phyloP scores from a whole-genome alignment of 2,797 vertebrate species.

The Anolis apletophallus region DNA sequence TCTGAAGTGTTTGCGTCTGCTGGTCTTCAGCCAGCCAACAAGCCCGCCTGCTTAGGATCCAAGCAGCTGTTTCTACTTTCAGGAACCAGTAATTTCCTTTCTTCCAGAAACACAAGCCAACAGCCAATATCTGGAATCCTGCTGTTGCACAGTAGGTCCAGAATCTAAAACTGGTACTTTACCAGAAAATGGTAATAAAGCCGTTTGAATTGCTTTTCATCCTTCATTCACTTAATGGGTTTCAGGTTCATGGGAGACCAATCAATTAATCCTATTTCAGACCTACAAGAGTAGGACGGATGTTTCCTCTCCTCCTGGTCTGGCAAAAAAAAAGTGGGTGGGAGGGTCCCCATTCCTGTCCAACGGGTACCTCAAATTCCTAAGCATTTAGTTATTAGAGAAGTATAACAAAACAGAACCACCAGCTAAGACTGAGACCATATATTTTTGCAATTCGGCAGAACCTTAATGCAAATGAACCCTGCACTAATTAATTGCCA shows the following conservation, averaged over 20 bases:
- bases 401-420: slow-evolving; percentile 42
- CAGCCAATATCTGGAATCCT: slow-evolving; percentile 80
- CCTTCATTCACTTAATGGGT: slow-evolving; percentile 78
- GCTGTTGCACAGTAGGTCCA: slow-evolving; percentile 83
- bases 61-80: slow-evolving; percentile 81
- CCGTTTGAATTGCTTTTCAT: slow-evolving; percentile 82
- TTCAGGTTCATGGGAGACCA: slow-evolving; percentile 82
- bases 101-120: slow-evolving; percentile 78
- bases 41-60: slow-evolving; percentile 61
- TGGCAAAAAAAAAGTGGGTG: slow-evolving; percentile 59
- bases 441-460: slow-evolving; percentile 55
- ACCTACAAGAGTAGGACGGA: slow-evolving; percentile 71
- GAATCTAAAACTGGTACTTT: slow-evolving; percentile 82
- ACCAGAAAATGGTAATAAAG: slow-evolving; percentile 82
- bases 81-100: slow-evolving; percentile 76
- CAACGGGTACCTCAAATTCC: slow-evolving; percentile 41
- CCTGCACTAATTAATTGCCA: slow-evolving; percentile 66
- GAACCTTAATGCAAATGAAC: slow-evolving; percentile 56
- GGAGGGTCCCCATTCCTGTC: slow-evolving; percentile 22
- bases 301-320: slow-evolving; percentile 62
- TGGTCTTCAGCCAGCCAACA: slow-evolving; percentile 61
- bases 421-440: slow-evolving; percentile 60
- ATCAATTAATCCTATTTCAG: slow-evolving; percentile 82
- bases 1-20: slow-evolving; percentile 3
- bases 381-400: slow-evolving; percentile 58